phyloP scores from a whole-genome alignment of 2,113 vertebrate genomes.

The Centrocercus urophasianus region DNA sequence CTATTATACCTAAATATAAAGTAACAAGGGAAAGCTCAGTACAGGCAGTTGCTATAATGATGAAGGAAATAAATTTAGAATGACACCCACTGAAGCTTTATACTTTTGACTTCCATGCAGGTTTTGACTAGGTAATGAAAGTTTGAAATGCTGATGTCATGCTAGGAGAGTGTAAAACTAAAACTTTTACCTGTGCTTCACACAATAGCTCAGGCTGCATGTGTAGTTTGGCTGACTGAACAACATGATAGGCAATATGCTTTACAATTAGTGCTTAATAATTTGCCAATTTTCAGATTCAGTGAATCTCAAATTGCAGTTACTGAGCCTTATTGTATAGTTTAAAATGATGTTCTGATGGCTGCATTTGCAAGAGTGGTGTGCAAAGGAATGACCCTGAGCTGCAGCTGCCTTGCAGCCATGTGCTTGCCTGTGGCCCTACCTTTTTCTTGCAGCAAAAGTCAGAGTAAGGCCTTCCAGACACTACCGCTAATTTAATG shows the following conservation, averaged over 20 bases:
- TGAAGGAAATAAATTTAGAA: background rate
- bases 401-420: fast-evolving
- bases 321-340: background rate
- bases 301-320: background rate
- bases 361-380: background rate
- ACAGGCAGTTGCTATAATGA: background rate
- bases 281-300: background rate
- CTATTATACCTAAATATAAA: background rate
- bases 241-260: background rate
- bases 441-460: background rate
- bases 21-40: background rate
- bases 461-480: background rate
- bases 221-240: background rate
- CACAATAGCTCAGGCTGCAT: background rate
- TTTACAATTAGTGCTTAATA: background rate
- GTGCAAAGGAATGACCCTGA: fast-evolving
- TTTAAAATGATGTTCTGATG: background rate
- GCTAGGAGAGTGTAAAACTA: background rate
- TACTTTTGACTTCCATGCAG: background rate
- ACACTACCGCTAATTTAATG: background rate
- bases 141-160: background rate
- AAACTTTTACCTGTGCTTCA: background rate
- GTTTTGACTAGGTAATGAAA: background rate
- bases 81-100: background rate
- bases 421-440: background rate